These are phyloP conservation scores for Caenorhabditis angaria DNA, from an alignment of 2,888 invertebrate genomes.

Conservation along the genomic window DNA sequence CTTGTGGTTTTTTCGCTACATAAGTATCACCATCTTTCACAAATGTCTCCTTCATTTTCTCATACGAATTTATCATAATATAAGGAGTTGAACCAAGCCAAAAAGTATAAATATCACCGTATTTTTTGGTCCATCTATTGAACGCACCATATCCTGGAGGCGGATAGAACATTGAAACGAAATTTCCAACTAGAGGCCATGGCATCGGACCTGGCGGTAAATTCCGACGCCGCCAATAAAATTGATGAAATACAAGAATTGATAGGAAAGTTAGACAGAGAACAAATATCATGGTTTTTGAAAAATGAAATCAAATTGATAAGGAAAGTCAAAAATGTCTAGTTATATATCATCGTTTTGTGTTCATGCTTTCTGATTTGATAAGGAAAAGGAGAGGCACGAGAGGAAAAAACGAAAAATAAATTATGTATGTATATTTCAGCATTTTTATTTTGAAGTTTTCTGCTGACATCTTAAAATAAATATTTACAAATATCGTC, in stretches of 20 bases:
- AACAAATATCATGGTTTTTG: slow-evolving; percentile 14
- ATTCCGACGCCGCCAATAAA: slow-evolving; percentile 37
- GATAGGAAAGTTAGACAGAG: slow-evolving; percentile 3
- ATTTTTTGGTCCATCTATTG: slow-evolving; percentile 14
- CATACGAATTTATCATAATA: slow-evolving; percentile 31
- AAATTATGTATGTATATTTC: not conserved
- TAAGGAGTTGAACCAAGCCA: slow-evolving; percentile 19
- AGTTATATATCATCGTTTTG: too few species aligned
- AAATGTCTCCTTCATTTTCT: slow-evolving; percentile 43
- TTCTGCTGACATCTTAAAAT: not conserved
- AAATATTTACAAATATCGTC: not conserved
- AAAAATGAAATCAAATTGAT: not conserved
- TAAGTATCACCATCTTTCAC: slow-evolving; percentile 46
- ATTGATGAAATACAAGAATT: slow-evolving; percentile 15
- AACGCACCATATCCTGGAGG: slow-evolving; percentile 35
- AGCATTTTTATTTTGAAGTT: not conserved
- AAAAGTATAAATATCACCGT: slow-evolving; percentile 24
- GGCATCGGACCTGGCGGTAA: slow-evolving; percentile 44
- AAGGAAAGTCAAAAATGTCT: not conserved
- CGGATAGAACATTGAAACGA: slow-evolving; percentile 9
- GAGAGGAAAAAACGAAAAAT: not conserved
- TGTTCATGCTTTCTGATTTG: too few species aligned
- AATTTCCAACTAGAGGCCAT: slow-evolving; percentile 32
- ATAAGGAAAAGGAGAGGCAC: too few species aligned
- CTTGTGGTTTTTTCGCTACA: slow-evolving; percentile 20